phyloP scores from a whole-genome alignment of 2,797 vertebrate species.

The Manis crassicaudata region DNA sequence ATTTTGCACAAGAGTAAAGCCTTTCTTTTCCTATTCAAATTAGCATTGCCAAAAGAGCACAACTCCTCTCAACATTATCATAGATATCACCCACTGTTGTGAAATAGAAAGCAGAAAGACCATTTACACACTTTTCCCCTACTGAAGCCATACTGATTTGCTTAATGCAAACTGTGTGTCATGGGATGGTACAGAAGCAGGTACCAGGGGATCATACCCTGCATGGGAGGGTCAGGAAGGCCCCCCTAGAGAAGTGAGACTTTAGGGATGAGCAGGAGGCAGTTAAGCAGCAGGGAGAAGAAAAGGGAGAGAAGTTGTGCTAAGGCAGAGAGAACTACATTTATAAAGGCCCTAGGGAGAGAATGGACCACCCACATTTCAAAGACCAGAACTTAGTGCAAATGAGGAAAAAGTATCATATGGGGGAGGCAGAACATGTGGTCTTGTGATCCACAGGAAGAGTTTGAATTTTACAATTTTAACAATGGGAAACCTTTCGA shows the following conservation, averaged over 20 bases:
- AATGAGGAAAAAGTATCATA: neutral
- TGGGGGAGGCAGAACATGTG: neutral
- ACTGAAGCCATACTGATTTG: conserved; percentile 8
- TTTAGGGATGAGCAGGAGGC: conserved; percentile 18
- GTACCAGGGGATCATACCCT: neutral
- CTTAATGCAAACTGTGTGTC: conserved; percentile 21
- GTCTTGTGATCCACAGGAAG: neutral
- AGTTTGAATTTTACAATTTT: neutral
- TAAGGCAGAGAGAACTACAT: conserved; percentile 7
- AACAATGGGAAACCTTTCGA: neutral
- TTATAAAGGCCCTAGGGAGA: neutral
- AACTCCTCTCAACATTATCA: neutral
- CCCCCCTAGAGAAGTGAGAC: conserved; percentile 40
- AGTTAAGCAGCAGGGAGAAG: conserved; percentile 2
- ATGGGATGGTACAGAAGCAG: neutral
- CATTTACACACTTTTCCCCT: neutral
- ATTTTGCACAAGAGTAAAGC: neutral
- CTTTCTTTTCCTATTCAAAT: conserved; percentile 16
- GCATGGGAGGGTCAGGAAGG: neutral
- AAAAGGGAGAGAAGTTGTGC: neutral
- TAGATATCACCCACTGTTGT: neutral
- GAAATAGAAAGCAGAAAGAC: conserved; percentile 40
- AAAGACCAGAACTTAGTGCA: neutral
- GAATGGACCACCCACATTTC: neutral
- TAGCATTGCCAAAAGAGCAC: neutral